Evolutionary conservation across 2,113 vertebrate genomes (phyloP).

Genomic region (Leucosticte australis): DNA sequence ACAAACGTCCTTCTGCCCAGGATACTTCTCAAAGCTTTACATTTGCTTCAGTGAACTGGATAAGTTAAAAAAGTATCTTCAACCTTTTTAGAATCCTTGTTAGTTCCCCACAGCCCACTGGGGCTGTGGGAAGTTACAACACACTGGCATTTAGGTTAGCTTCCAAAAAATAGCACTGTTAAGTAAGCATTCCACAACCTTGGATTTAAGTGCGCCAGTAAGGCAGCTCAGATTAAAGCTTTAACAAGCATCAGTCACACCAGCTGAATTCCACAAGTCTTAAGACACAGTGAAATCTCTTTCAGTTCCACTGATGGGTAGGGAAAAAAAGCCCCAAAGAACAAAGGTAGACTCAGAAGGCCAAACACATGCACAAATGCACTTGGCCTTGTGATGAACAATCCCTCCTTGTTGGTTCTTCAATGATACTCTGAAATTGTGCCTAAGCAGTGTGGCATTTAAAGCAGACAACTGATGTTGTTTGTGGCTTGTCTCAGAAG

Average conservation of each 20-base stretch:
- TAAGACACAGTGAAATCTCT: neutral
- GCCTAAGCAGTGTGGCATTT: neutral
- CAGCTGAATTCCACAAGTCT: neutral
- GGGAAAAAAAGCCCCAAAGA: neutral
- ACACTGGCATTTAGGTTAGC: neutral
- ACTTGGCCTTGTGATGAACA: neutral
- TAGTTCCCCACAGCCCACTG: neutral
- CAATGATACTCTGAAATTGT: neutral
- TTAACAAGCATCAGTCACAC: neutral
- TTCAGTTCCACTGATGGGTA: neutral
- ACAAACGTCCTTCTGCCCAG: neutral
- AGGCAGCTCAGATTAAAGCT: neutral
- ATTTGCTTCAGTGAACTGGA: neutral
- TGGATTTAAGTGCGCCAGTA: neutral
- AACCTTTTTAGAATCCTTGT: neutral
- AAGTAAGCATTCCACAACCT: neutral
- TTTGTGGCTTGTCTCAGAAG: neutral
- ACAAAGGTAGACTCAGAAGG: neutral
- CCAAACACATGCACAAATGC: neutral
- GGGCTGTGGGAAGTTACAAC: neutral
- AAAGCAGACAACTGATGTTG: neutral
- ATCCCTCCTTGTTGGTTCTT: neutral
- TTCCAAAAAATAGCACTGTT: neutral
- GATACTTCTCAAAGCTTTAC: neutral
- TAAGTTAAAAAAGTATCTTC: neutral